These are phyloP conservation scores for Trachelus stipa DNA, from an alignment of 2,888 invertebrate species.

Conservation along the genomic window DNA sequence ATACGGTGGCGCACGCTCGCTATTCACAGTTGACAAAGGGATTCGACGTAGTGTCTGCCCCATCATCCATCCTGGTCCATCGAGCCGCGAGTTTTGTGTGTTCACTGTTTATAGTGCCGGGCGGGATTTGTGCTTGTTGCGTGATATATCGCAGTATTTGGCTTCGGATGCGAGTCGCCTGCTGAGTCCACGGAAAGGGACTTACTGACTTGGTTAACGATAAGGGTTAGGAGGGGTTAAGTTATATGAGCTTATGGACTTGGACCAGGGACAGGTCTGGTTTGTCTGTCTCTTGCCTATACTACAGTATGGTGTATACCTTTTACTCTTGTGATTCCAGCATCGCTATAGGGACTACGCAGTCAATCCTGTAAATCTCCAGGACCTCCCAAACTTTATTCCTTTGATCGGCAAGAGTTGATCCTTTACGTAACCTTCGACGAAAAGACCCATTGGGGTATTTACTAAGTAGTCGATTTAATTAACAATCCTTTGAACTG, in stretches of 20 bases:
- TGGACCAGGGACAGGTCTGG: constrained; percentile 12
- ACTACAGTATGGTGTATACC: too few species aligned
- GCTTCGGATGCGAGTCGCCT: constrained; percentile 42
- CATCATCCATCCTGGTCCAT: constrained; percentile 5
- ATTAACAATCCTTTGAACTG: neutral
- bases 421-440: neutral
- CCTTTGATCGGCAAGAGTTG: neutral
- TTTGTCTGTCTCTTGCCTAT: constrained; percentile 5
- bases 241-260: constrained; percentile 14
- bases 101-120: constrained; percentile 28
- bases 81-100: constrained; percentile 16
- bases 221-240: constrained; percentile 18
- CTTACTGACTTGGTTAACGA: constrained; percentile 20
- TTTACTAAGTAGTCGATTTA: neutral
- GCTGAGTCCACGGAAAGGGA: constrained; percentile 39
- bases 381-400: neutral
- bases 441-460: neutral
- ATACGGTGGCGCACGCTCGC: constrained; percentile 4
- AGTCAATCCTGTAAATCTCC: neutral
- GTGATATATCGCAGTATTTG: constrained; percentile 58
- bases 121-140: constrained; percentile 55
- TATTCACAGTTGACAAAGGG: constrained; percentile 3
- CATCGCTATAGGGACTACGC: neutral
- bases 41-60: neutral
- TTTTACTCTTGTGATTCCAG: neutral